Percentiles rank a stretch among this genome's conserved stretches.
Conservation (phyloP, 53 echinoderm and acorn worm species). For the Luidia sarsii region DNA sequence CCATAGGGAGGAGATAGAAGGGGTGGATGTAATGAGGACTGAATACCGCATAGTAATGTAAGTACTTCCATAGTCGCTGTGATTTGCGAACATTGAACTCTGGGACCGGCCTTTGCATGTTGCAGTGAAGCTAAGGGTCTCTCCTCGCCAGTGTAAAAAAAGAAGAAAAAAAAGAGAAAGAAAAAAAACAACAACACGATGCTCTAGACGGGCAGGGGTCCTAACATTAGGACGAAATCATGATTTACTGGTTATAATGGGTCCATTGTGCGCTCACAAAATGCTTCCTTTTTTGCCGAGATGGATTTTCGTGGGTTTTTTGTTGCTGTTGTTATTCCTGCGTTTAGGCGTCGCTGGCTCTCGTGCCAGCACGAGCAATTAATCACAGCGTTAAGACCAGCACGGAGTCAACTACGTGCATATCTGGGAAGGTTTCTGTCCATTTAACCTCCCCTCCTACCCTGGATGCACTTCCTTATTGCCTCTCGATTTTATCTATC, state of each 20-base stretch:
- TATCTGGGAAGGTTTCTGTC: neutral
- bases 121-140: too few species aligned
- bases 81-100: conserved; percentile 34
- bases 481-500: neutral
- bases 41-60: neutral
- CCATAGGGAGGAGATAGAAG: too few species aligned
- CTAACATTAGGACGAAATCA: neutral
- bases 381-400: conserved; percentile 9
- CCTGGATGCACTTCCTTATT: neutral
- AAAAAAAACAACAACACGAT: too few species aligned
- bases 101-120: too few species aligned
- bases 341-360: neutral
- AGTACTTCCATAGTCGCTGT: neutral
- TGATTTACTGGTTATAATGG: conserved; percentile 6
- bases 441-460: neutral
- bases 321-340: too few species aligned
- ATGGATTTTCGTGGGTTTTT: conserved; percentile 9
- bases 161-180: too few species aligned
- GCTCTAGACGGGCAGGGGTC: too few species aligned
- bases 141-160: too few species aligned
- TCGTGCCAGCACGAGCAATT: conserved; percentile 6
- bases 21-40: conserved; percentile 23
- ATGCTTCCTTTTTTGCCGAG: neutral
- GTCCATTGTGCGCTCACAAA: neutral
- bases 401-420: neutral